Percentiles rank a stretch among this genome's conserved stretches.
Evolutionary conservation across 1,140 invertebrate genomes (phyloP).

Genomic region (Scaptomyza montana): DNA sequence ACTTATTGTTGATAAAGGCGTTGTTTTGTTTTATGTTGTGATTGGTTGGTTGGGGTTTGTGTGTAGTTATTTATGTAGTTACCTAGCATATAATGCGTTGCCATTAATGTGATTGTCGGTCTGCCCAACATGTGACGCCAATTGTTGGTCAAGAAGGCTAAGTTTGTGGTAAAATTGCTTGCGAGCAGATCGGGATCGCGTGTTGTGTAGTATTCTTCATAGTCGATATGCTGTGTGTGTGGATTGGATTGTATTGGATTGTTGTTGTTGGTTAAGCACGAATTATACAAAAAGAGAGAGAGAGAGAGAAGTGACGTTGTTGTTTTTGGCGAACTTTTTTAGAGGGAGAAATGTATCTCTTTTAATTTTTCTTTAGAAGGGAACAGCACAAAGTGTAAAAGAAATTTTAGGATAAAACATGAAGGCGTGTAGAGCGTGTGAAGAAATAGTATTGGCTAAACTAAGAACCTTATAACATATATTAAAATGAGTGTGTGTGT

Average conservation of each 20-base stretch:
- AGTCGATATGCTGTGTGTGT: conserved; percentile 92
- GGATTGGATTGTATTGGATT: conserved; percentile 31
- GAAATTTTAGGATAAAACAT: conserved; percentile 10
- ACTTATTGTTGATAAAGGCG: background rate
- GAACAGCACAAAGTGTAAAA: conserved; percentile 25
- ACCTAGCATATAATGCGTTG: conserved; percentile 92
- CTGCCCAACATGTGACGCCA: conserved; percentile 96
- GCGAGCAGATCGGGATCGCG: conserved; percentile 94
- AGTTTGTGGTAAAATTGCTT: conserved; percentile 93
- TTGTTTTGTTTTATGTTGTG: conserved; percentile 4
- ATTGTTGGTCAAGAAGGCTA: conserved; percentile 96
- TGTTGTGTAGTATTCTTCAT: conserved; percentile 96
- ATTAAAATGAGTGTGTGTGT: background rate
- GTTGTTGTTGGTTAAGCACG: conserved; percentile 45
- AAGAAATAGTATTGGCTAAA: conserved; percentile 4
- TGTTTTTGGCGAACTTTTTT: conserved; percentile 14
- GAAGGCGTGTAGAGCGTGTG: conserved; percentile 4
- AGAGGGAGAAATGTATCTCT: conserved; percentile 2
- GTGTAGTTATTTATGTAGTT: conserved; percentile 80
- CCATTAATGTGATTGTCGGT: conserved; percentile 93
- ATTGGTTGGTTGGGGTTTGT: background rate
- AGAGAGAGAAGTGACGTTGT: background rate
- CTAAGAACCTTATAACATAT: background rate
- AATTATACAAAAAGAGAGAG: conserved; percentile 46
- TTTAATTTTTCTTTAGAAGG: conserved; percentile 10